phyloP scores from a whole-genome alignment of 2,113 vertebrate genomes.

The Cebus imitator region DNA sequence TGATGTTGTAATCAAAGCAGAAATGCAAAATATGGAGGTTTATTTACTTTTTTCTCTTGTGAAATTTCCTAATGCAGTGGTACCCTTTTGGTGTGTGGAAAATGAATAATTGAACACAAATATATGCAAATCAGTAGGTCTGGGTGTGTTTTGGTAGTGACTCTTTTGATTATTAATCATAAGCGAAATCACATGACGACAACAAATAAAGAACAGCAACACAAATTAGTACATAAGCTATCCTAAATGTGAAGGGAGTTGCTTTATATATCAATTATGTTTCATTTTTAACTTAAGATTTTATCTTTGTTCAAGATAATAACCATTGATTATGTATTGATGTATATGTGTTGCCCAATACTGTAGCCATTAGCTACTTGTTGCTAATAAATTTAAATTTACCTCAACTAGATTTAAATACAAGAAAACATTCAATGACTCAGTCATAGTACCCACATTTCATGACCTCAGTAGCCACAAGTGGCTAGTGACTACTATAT shows the following conservation, averaged over 20 bases:
- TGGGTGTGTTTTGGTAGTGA: background rate
- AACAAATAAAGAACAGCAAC: background rate
- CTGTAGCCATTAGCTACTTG: background rate
- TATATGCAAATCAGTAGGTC: background rate
- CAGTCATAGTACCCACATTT: background rate
- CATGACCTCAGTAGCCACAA: too few species aligned
- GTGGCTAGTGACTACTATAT: background rate
- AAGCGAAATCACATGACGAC: background rate
- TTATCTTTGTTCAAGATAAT: background rate
- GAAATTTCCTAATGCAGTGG: background rate
- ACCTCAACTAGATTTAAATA: background rate
- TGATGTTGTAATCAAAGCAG: background rate
- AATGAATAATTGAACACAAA: background rate
- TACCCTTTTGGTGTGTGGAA: background rate
- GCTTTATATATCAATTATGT: background rate
- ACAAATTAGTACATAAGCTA: background rate
- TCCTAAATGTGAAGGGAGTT: background rate
- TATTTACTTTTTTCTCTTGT: background rate
- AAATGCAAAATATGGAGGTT: background rate
- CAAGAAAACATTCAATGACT: background rate
- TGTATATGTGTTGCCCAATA: background rate
- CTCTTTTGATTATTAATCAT: background rate
- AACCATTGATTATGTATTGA: background rate
- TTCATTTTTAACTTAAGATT: background rate
- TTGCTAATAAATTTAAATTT: background rate